Percentiles rank a stretch among this genome's conserved stretches.
Evolutionary conservation across 1,140 invertebrate genomes (phyloP).

Genomic region (Sipha flava): DNA sequence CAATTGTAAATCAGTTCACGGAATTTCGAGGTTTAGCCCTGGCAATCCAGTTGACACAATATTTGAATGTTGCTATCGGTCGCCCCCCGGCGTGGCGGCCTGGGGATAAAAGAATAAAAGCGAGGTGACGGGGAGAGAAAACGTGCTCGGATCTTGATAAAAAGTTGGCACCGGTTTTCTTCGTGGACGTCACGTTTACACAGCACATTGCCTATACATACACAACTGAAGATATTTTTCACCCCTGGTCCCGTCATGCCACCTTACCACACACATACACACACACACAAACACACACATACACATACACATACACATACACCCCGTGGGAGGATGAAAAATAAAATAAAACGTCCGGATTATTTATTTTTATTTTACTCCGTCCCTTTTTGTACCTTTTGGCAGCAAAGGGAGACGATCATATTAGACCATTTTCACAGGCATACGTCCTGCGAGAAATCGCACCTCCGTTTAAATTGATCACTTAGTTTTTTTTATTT

Average conservation of each 20-base stretch:
- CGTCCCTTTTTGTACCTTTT: background rate
- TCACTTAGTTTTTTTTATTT: background rate
- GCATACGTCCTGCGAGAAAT: background rate
- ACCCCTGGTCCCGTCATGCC: background rate
- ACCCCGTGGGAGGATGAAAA: background rate
- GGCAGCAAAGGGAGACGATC: conserved; percentile 13
- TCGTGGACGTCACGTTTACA: conserved; percentile 25
- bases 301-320: too few relatives aligned
- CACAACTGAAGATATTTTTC: background rate
- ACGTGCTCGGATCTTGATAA: conserved; percentile 29
- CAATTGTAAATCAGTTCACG: conserved; percentile 31
- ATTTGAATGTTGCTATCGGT: conserved; percentile 22
- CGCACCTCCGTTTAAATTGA: background rate
- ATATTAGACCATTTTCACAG: conserved; percentile 29
- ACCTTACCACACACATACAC: background rate
- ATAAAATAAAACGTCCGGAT: conserved; percentile 10
- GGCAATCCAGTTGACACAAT: background rate
- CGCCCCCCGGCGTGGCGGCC: background rate
- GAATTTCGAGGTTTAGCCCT: background rate
- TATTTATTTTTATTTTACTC: conserved; percentile 7
- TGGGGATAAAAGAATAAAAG: background rate
- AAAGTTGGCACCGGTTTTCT: conserved; percentile 32
- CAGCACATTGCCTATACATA: conserved; percentile 11
- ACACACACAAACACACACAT: too few relatives aligned
- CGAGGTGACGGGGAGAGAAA: background rate